A percentile compares a stretch with the other conserved stretches of the same genome.
Conservation (phyloP, 2,113 vertebrate species). For the Dendrocopos noguchii region DNA sequence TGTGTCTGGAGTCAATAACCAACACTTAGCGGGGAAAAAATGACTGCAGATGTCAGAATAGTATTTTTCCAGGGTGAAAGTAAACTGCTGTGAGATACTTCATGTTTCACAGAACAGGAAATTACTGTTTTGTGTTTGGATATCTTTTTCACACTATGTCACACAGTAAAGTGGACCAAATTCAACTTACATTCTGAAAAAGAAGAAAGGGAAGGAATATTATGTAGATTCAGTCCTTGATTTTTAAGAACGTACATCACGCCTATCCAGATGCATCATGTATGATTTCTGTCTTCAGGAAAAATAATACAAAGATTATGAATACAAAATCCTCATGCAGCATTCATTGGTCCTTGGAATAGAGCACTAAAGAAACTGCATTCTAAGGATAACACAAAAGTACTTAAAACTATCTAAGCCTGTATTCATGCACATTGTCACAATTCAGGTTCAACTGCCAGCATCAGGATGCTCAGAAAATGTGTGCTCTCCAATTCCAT, state of each 20-base stretch:
- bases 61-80: not conserved
- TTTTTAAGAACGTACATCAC: not conserved
- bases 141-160: not conserved
- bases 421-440: not conserved
- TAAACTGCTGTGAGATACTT: not conserved
- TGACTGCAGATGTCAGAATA: not conserved
- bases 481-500: not conserved
- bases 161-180: not conserved
- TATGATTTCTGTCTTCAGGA: not conserved
- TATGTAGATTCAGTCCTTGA: not conserved
- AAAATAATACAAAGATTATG: not conserved
- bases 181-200: not conserved
- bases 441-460: not conserved
- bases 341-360: not conserved
- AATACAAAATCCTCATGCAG: not conserved
- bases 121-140: not conserved
- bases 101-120: not conserved
- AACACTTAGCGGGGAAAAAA: not conserved
- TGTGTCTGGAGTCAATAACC: not conserved
- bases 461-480: not conserved
- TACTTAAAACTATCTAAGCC: not conserved
- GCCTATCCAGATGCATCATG: not conserved
- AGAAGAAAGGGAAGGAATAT: not conserved
- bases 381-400: not conserved
- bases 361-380: not conserved